phyloP scores from a whole-genome alignment of 2,113 vertebrate species.

The Salvelinus sp. region DNA sequence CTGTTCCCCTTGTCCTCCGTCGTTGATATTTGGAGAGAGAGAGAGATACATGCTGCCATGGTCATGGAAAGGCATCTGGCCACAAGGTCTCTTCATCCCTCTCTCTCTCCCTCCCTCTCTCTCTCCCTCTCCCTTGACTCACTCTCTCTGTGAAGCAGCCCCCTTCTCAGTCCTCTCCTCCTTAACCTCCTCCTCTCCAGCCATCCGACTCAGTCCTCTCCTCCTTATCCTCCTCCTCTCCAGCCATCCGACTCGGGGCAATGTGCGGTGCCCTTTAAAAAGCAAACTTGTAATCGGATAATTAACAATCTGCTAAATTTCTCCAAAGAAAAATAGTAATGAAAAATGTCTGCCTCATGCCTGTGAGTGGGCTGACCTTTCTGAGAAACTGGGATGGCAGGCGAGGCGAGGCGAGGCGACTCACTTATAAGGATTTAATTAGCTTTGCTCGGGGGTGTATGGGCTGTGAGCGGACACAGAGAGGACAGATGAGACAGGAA shows the following conservation, averaged over 20 bases:
- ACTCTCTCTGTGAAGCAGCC: conserved; percentile 14
- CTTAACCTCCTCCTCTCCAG: not conserved
- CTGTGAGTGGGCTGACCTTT: conserved; percentile 72
- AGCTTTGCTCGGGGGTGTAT: conserved; percentile 71
- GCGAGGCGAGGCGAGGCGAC: conserved; percentile 44
- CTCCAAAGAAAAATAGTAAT: conserved; percentile 70
- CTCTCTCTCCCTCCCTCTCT: conserved; percentile 44
- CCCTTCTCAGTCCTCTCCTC: conserved; percentile 13
- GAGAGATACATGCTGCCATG: conserved; percentile 22
- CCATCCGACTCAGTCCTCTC: conserved; percentile 12
- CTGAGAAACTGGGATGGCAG: conserved; percentile 57
- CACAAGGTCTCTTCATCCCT: conserved; percentile 26
- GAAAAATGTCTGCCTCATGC: conserved; percentile 66
- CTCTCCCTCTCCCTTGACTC: conserved; percentile 44
- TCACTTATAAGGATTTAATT: conserved; percentile 79
- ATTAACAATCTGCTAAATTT: conserved; percentile 78
- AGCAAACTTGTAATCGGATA: conserved; percentile 75
- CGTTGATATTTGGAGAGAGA: not conserved
- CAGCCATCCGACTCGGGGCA: conserved; percentile 55
- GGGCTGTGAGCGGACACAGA: conserved; percentile 42
- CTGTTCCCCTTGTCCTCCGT: not conserved
- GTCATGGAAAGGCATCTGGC: conserved; percentile 14
- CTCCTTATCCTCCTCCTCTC: not conserved
- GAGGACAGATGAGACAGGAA: conserved; percentile 28
- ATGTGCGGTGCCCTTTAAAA: conserved; percentile 67